Percentiles rank a stretch among this genome's conserved stretches.
Conservation (phyloP, 1,140 invertebrate genomes). For the Heterodera schachtii region DNA sequence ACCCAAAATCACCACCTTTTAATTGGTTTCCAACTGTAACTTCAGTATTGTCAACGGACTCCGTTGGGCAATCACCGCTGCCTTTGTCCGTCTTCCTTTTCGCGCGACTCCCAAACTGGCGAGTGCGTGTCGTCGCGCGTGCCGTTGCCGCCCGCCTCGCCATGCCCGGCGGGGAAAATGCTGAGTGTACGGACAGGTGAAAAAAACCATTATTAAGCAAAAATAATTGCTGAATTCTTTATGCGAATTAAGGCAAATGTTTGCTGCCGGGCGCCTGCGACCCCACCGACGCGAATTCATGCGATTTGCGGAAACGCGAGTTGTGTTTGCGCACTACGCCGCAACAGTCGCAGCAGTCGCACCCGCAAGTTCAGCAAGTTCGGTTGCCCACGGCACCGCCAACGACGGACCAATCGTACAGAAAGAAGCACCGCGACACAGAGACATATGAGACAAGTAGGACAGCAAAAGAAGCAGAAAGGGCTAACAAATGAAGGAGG, state of each 20-base stretch:
- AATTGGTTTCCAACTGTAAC: neutral
- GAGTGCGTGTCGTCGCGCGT: constrained; percentile 43
- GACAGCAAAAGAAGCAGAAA: too few relatives aligned
- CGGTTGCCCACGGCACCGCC: neutral
- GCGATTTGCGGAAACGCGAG: constrained; percentile 61
- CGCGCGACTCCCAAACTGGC: constrained; percentile 52
- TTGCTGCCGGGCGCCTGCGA: constrained; percentile 59
- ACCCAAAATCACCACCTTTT: neutral
- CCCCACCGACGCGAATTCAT: constrained; percentile 49
- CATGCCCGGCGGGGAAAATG: constrained; percentile 51
- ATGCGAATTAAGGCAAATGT: constrained; percentile 41
- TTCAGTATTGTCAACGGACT: constrained; percentile 32
- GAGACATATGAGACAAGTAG: constrained; percentile 26
- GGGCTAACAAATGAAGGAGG: too few relatives aligned
- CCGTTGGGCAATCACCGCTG: constrained; percentile 60
- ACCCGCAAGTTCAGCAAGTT: neutral
- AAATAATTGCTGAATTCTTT: too few relatives aligned
- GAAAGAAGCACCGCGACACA: constrained; percentile 6
- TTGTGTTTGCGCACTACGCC: constrained; percentile 45
- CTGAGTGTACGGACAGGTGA: constrained; percentile 48
- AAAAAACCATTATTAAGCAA: neutral
- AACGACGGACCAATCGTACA: neutral
- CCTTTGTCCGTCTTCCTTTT: constrained; percentile 55
- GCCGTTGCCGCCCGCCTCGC: constrained; percentile 30
- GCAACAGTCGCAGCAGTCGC: neutral